Percentiles rank a stretch among this genome's conserved stretches.
Conservation (phyloP, 1,140 invertebrate genomes). For the Teleogryllus occipitalis region DNA sequence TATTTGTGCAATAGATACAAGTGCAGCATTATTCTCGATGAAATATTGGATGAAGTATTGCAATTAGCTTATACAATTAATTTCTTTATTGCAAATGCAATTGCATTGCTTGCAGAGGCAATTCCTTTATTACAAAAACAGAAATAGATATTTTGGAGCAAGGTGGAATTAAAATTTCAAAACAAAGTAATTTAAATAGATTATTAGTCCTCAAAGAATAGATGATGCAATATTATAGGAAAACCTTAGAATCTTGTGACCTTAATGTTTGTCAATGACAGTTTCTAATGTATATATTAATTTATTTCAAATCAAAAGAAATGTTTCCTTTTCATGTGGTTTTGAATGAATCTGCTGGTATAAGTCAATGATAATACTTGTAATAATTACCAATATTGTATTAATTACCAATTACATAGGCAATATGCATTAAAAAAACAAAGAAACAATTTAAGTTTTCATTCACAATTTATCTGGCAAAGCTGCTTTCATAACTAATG, state of each 20-base stretch:
- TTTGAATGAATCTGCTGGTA: background rate
- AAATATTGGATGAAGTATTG: background rate
- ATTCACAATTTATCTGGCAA: slow-evolving; percentile 31
- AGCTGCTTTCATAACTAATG: slow-evolving; percentile 32
- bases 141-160: background rate
- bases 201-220: background rate
- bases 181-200: background rate
- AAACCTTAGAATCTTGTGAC: background rate
- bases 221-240: background rate
- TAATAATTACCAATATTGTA: background rate
- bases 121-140: background rate
- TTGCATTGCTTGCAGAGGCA: too few species aligned
- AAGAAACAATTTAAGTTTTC: background rate
- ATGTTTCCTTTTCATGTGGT: background rate
- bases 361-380: background rate
- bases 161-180: background rate
- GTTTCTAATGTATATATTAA: background rate
- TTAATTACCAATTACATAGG: background rate
- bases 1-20: background rate
- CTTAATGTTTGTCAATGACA: background rate
- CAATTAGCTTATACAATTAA: background rate
- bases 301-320: background rate
- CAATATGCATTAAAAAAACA: background rate
- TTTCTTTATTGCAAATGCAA: background rate
- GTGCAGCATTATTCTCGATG: background rate